A percentile compares a stretch with the other conserved stretches of the same genome.
Conservation (phyloP, 2,888 invertebrate genomes). For the Ethmia dodecea region DNA sequence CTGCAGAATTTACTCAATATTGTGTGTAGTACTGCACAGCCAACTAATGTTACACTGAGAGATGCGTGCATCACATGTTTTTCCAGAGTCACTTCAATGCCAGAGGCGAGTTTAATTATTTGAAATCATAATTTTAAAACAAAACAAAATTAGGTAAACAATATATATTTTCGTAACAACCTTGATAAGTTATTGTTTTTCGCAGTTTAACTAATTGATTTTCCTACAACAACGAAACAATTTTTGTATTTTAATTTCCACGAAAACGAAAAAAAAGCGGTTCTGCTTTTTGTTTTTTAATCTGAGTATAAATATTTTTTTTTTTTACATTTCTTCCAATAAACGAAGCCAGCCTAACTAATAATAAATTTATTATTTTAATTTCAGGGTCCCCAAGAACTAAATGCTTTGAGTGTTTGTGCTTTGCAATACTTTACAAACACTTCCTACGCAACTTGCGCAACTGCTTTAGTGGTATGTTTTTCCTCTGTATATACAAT, state of each 20-base stretch:
- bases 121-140: too few species aligned
- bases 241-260: too few species aligned
- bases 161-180: too few species aligned
- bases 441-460: constrained; percentile 70
- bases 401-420: constrained; percentile 71
- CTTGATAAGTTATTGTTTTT: too few species aligned
- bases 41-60: constrained; percentile 70
- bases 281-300: too few species aligned
- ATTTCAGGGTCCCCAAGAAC: constrained; percentile 71
- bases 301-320: background rate
- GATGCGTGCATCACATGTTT: constrained; percentile 83
- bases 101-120: constrained; percentile 48
- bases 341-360: too few species aligned
- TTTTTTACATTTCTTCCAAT: background rate
- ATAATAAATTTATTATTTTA: constrained; percentile 10
- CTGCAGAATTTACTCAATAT: constrained; percentile 77
- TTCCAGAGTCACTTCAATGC: constrained; percentile 71
- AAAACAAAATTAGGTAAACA: too few species aligned
- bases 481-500: too few species aligned
- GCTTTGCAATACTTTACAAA: constrained; percentile 72
- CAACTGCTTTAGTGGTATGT: constrained; percentile 66
- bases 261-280: too few species aligned
- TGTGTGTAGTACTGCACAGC: constrained; percentile 81
- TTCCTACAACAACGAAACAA: too few species aligned
- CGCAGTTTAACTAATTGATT: too few species aligned